These are phyloP conservation scores for Anas platyrhynchos DNA, from an alignment of 2,113 vertebrate species.

Conservation along the genomic window DNA sequence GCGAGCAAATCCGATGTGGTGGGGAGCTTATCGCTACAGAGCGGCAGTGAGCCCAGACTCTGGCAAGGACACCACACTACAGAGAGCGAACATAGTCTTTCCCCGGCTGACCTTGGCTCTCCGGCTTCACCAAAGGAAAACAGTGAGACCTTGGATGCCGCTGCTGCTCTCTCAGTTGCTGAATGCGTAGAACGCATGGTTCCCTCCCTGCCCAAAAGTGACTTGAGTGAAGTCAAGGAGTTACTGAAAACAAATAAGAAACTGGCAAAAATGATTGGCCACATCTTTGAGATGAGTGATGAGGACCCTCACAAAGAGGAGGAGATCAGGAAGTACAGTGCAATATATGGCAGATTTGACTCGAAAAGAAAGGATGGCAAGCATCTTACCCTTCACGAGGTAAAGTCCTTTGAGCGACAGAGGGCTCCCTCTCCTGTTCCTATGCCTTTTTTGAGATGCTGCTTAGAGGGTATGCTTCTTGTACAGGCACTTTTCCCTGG, in stretches of 20 bases:
- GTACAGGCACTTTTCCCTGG: rapidly evolving
- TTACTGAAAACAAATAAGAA: slow-evolving; percentile 96
- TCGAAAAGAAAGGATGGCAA: slow-evolving; percentile 97
- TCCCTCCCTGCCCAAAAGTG: slow-evolving; percentile 84
- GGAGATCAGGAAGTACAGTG: slow-evolving; percentile 97
- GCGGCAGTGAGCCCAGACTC: slow-evolving; percentile 82
- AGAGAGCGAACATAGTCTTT: slow-evolving; percentile 91
- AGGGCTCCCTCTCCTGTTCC: neutral
- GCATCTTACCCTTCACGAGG: slow-evolving; percentile 96
- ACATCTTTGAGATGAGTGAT: slow-evolving; percentile 95
- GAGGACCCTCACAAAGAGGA: slow-evolving; percentile 93
- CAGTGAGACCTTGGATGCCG: slow-evolving; percentile 88
- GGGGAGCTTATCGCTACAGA: slow-evolving; percentile 82
- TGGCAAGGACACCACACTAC: slow-evolving; percentile 89
- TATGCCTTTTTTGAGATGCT: neutral
- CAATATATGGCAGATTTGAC: slow-evolving; percentile 98
- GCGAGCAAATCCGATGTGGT: slow-evolving; percentile 76
- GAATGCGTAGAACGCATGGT: slow-evolving; percentile 95
- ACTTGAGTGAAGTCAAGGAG: slow-evolving; percentile 86
- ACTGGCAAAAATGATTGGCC: slow-evolving; percentile 95
- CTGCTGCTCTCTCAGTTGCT: slow-evolving; percentile 89
- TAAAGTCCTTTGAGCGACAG: slow-evolving; percentile 49
- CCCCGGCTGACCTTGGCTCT: slow-evolving; percentile 90
- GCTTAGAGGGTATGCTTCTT: neutral
- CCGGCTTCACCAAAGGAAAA: slow-evolving; percentile 92